Conservation (phyloP, 2,113 vertebrate genomes). For the Tyto alba region DNA sequence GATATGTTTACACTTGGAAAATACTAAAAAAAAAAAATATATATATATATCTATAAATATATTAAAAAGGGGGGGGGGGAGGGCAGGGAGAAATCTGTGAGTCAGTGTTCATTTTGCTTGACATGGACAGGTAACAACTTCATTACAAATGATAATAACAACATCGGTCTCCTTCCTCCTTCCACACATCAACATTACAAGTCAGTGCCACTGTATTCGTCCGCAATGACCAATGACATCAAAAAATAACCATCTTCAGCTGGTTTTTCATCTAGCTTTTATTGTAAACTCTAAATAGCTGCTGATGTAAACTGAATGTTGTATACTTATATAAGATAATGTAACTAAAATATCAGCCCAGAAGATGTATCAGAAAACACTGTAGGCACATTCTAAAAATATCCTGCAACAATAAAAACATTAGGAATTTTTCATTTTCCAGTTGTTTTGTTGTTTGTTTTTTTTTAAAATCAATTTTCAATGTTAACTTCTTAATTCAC, state of each 20-base stretch:
- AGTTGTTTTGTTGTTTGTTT: no score
- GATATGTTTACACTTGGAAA: neutral
- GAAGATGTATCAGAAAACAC: neutral
- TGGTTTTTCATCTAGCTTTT: neutral
- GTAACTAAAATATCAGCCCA: neutral
- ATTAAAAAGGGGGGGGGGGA: neutral
- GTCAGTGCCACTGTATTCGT: neutral
- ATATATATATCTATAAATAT: no score
- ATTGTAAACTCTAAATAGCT: neutral
- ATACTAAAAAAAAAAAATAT: neutral
- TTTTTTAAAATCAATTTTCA: neutral
- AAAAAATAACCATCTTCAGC: neutral
- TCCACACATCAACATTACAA: neutral
- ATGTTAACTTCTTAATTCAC: neutral
- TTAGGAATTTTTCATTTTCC: neutral
- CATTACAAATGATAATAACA: neutral
- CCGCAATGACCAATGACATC: neutral
- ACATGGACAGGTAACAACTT: neutral
- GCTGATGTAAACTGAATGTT: neutral
- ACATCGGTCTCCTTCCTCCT: neutral
- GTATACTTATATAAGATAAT: neutral
- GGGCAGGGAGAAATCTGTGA: neutral
- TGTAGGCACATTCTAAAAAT: neutral
- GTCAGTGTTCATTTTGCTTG: neutral
- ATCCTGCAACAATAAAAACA: neutral